Base-by-base conservation (phyloP, 37 sponge, comb jelly and placozoan species). In the Spongia lamella region DNA sequence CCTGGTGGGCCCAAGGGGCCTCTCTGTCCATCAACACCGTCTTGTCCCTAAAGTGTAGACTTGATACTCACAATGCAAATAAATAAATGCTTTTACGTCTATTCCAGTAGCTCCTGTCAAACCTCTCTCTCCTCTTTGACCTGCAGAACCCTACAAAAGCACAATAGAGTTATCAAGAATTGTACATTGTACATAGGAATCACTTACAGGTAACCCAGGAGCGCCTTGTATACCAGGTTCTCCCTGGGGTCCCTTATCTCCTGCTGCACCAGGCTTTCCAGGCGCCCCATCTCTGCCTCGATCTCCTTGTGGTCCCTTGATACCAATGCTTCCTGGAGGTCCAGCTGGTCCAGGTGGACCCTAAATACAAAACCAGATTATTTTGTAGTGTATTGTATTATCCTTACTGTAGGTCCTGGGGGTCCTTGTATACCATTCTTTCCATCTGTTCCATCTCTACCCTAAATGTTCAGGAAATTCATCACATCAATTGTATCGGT, bases 161-260 rank as follows among this genome's bases (percentile, higher is more conserved):
- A n/a, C n/a, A n/a, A n/a, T n/a, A n/a, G n/a, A n/a, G n/a, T n/a
- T 38, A 68, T 38, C 33, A 64, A 7, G 16, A 64, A 35, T 39
- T 13, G 39, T n/a, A n/a, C n/a, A n/a, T n/a, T n/a, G n/a, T n/a
- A n/a, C n/a, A n/a, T n/a, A n/a, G n/a, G n/a, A n/a, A n/a, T n/a
- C n/a, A 70, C 75, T 75, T 22, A 75, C 75, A 15, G 73, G 82
- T 39, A 66, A 29, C 6, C 82, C 87, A 53, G 63, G 64, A 16
- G 81, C 53, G 0, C 87, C 87, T 47, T 83, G 84, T 19, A 34
- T 35, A 27, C 89, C 89, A 31, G 84, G 83, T 15, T 78, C 79
- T 29, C 89, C 89, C 9, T 61, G 49, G 22, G 78, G 84, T 66
- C 89, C 89, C 69, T 88, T 88, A 17, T 53, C 75, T 59, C 89